Percentiles rank a stretch among this genome's conserved stretches.
Evolutionary conservation across 2,888 invertebrate species (phyloP).

Genomic region (Antitype chi): DNA sequence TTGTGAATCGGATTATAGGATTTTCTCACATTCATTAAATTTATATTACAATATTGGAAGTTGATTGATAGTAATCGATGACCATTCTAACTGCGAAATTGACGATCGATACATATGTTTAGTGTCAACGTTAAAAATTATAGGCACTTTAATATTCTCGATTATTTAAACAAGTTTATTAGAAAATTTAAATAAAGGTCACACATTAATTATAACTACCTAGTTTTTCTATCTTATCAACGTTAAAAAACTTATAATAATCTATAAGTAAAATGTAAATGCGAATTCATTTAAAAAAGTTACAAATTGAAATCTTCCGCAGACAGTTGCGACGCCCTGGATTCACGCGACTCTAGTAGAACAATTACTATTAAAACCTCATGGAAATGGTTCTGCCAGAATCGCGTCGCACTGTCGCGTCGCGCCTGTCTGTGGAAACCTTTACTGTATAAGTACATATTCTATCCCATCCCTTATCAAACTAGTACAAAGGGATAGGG

Average conservation of each 20-base stretch:
- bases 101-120: conserved; percentile 1
- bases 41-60: conserved; percentile 3
- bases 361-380: no score
- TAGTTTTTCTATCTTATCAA: neutral
- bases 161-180: conserved; percentile 8
- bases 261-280: neutral
- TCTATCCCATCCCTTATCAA: neutral
- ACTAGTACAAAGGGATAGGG: no score
- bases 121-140: neutral
- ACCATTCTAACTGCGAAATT: conserved; percentile 4
- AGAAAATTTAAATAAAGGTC: conserved; percentile 3
- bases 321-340: no score
- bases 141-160: neutral
- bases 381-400: no score
- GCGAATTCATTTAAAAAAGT: neutral
- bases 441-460: neutral
- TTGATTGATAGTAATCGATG: conserved; percentile 30
- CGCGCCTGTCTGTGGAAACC: no score
- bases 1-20: conserved; percentile 34
- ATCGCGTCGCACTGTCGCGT: no score
- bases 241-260: neutral
- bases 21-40: conserved; percentile 50
- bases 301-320: no score
- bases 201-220: neutral
- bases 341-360: no score